phyloP scores from a whole-genome alignment of 2,888 invertebrate genomes.

The Phytoseiulus persimilis region DNA sequence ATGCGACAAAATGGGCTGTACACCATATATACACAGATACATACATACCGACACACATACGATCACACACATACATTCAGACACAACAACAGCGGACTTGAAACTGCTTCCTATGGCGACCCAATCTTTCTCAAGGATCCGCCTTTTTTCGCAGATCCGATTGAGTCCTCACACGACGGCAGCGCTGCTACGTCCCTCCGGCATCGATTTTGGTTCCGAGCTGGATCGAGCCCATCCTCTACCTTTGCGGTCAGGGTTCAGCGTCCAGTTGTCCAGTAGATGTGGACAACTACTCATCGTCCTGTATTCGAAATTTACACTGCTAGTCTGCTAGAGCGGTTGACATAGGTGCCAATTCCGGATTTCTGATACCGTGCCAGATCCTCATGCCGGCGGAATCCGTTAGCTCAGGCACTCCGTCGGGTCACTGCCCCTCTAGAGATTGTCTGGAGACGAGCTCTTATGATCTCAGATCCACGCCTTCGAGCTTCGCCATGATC shows the following conservation, averaged over 20 bases:
- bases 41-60: slow-evolving; percentile 12
- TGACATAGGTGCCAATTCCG: no score
- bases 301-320: no score
- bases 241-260: neutral
- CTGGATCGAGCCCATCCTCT: neutral
- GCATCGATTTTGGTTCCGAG: neutral
- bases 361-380: no score
- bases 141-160: neutral
- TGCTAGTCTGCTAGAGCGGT: no score
- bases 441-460: no score
- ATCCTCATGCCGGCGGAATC: no score
- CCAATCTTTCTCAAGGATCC: neutral
- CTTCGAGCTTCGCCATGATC: no score
- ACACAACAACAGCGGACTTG: neutral
- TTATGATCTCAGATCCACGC: no score
- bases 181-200: no score
- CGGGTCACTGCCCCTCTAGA: no score
- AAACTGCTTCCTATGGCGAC: neutral
- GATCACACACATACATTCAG: neutral
- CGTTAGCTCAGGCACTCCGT: no score
- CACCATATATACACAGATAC: slow-evolving; percentile 19
- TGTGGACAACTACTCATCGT: no score
- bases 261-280: neutral
- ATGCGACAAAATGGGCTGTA: slow-evolving; percentile 9
- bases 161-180: neutral